These are phyloP conservation scores for Petrocephalus microphthalmus DNA, from an alignment of 2,113 vertebrate species.

Conservation along the genomic window DNA sequence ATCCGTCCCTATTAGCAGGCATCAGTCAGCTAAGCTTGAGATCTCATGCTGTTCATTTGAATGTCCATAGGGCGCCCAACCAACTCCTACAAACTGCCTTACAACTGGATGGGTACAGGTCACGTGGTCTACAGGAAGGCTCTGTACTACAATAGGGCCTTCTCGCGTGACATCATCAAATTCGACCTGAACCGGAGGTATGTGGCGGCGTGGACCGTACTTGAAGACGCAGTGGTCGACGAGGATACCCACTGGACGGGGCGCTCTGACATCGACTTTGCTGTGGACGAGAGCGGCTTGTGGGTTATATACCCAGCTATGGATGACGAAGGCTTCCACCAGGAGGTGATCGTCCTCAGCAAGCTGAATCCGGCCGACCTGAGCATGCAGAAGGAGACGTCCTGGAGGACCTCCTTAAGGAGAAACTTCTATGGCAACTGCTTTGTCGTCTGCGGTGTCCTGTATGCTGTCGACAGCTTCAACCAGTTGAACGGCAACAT, in stretches of 20 bases:
- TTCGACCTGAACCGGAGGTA: slow-evolving; percentile 80
- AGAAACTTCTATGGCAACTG: slow-evolving; percentile 81
- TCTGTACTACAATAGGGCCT: slow-evolving; percentile 91
- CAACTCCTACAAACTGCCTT: slow-evolving; percentile 90
- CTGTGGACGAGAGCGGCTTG: slow-evolving; percentile 84
- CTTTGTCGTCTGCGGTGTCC: slow-evolving; percentile 88
- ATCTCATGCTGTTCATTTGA: not conserved
- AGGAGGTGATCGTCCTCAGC: slow-evolving; percentile 83
- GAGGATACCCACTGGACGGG: slow-evolving; percentile 71
- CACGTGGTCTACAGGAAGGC: slow-evolving; percentile 82
- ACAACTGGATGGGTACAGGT: slow-evolving; percentile 87
- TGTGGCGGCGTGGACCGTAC: slow-evolving; percentile 83
- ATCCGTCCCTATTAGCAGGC: not conserved
- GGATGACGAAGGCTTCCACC: slow-evolving; percentile 79
- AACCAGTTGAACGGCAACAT: slow-evolving; percentile 78
- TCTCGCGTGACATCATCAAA: slow-evolving; percentile 85
- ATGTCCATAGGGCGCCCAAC: slow-evolving; percentile 52
- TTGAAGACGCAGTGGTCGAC: slow-evolving; percentile 79
- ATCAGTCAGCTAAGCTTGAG: not conserved
- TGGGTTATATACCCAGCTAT: slow-evolving; percentile 90
- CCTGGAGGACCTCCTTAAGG: slow-evolving; percentile 82
- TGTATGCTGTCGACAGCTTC: slow-evolving; percentile 82
- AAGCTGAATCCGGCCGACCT: slow-evolving; percentile 76
- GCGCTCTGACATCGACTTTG: slow-evolving; percentile 80
- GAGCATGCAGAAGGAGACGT: slow-evolving; percentile 75